Evolutionary conservation across 1,140 invertebrate genomes (phyloP).

Genomic region (Ctenoplectra terminalis): DNA sequence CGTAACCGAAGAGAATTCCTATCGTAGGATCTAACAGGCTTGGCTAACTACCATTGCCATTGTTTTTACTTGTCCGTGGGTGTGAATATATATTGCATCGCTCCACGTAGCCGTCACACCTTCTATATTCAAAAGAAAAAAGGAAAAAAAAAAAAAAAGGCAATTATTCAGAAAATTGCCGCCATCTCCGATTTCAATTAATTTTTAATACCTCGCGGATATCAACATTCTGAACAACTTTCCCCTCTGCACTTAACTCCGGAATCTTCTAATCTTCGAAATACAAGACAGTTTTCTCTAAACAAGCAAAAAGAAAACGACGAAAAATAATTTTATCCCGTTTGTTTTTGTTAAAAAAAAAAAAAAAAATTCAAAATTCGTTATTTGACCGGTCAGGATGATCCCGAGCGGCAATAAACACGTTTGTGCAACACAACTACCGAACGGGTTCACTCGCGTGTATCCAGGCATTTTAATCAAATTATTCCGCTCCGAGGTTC

Average conservation of each 20-base stretch:
- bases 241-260: too few relatives aligned
- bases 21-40: constrained; percentile 8
- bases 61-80: neutral
- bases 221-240: too few relatives aligned
- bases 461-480: constrained; percentile 42
- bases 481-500: constrained; percentile 34
- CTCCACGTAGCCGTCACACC: too few relatives aligned
- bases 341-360: neutral
- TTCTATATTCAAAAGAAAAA: too few relatives aligned
- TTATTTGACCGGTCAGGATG: neutral
- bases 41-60: neutral
- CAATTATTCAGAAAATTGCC: too few relatives aligned
- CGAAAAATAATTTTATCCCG: neutral
- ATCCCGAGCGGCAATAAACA: constrained; percentile 5
- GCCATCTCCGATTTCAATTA: too few relatives aligned
- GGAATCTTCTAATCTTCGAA: too few relatives aligned
- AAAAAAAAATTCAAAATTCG: neutral
- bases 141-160: too few relatives aligned
- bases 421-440: constrained; percentile 13
- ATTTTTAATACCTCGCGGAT: too few relatives aligned
- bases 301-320: too few relatives aligned
- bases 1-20: constrained; percentile 8
- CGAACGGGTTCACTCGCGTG: constrained; percentile 34
- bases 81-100: neutral
- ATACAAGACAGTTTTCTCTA: too few relatives aligned